These are phyloP conservation scores for Latrodectus geometricus DNA, from an alignment of 1,140 invertebrate species.

Conservation along the genomic window DNA sequence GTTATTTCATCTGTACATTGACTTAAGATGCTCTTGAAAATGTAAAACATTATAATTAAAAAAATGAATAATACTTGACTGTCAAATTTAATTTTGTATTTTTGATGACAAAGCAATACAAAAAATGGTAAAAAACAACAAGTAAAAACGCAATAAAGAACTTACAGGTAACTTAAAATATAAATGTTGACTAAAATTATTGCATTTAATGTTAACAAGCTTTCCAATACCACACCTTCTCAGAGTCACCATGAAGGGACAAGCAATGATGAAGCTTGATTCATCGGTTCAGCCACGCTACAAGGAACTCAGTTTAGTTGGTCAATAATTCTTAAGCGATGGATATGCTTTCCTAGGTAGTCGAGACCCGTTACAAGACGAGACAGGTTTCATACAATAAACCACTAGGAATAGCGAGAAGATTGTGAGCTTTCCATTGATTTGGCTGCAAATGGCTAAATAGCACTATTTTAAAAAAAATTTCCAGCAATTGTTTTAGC, in stretches of 20 bases:
- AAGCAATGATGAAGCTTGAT: neutral
- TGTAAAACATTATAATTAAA: no score
- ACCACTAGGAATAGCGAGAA: neutral
- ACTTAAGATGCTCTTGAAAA: no score
- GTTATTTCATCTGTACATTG: no score
- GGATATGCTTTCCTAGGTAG: neutral
- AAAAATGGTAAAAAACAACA: no score
- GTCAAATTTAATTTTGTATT: no score
- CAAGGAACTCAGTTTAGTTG: neutral
- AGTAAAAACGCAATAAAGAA: neutral
- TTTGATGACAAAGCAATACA: no score
- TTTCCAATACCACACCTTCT: neutral
- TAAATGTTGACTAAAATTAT: neutral
- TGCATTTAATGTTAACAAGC: neutral
- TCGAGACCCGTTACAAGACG: neutral
- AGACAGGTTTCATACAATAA: neutral
- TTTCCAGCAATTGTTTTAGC: neutral
- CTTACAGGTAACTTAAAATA: neutral
- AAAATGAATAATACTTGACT: no score
- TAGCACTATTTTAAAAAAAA: neutral
- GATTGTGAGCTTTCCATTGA: neutral
- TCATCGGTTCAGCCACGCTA: neutral
- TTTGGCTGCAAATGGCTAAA: neutral
- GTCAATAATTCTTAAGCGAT: neutral
- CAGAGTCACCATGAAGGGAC: neutral